Evolutionary conservation across 2,113 vertebrate species (phyloP), one percentile per base, ranked within the genome.

Genomic region (Lampris incognitus): DNA sequence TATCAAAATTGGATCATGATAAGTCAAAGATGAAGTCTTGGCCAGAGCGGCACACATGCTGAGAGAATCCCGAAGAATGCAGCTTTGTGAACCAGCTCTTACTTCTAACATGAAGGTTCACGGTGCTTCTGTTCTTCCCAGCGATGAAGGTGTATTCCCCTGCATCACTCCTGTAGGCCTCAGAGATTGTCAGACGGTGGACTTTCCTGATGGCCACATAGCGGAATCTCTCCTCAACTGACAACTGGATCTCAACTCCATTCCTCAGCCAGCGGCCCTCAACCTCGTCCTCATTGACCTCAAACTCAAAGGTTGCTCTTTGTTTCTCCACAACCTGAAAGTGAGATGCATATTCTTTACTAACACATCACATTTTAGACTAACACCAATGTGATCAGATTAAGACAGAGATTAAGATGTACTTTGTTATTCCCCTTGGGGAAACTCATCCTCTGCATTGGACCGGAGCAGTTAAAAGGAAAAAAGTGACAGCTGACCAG

Each of bases 221-320:
- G 48, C 82, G 94, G 82, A 97, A 96, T 85, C 98, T 89, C 81
- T 97, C 94, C 79, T 98, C 96, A 57, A 91, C 78, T 0, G 95
- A 90, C 79, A 98, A 94, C 66, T 97, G 95, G 80, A 99, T 97
- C 90, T 99, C 97, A 73, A 95, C 94, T 3, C 96, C 98, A 0
- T 99, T 97, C 87, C 95, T 98, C 72, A 97, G 89, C 98, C 98
- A 99, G 64, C 88, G 97, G 58, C 96, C 96, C 68, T 99, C 98
- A 46, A 97, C 94, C 0, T 99, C 98, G 0, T 99, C 98, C 92
- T 99, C 98, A 36, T 95, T 96, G 83, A 99, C 98, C 88, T 99
- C 97, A 87, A 99, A 97, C 90, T 99, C 98, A 66, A 99, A 94
- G 3, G 95, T 96, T 0, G 97, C 95, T 89, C 96, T 94, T 62